Conservation (phyloP, 2,113 vertebrate genomes). For the Strigops habroptila region DNA sequence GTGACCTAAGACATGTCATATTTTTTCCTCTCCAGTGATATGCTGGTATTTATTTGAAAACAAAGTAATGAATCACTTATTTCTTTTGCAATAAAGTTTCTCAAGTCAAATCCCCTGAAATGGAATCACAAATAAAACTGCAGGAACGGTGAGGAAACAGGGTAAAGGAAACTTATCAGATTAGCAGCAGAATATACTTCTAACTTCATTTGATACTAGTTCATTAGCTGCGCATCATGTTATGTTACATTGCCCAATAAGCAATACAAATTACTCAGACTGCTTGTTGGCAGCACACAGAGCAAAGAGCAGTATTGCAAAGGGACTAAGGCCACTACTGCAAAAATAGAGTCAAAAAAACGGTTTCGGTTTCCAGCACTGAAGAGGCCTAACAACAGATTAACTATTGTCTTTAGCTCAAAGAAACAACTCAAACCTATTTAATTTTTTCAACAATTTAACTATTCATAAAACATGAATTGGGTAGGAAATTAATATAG, state of each 20-base stretch:
- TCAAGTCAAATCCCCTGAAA: neutral
- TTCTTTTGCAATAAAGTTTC: neutral
- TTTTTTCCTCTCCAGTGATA: neutral
- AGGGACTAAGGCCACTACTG: neutral
- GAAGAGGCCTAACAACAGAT: neutral
- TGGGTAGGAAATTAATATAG: neutral
- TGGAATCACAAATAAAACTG: neutral
- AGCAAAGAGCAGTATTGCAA: neutral
- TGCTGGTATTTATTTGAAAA: neutral
- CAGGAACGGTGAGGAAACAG: neutral
- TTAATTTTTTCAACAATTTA: neutral
- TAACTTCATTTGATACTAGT: neutral
- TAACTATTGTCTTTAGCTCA: neutral
- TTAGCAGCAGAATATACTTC: neutral
- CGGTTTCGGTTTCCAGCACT: neutral
- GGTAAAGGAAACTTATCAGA: neutral
- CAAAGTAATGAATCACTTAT: neutral
- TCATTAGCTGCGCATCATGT: neutral
- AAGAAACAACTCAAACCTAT: neutral
- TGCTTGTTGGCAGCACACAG: neutral
- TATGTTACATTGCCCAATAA: neutral
- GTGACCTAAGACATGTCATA: neutral
- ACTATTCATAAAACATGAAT: neutral
- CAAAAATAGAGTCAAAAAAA: neutral
- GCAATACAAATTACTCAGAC: neutral